Conservation (phyloP, 2,888 invertebrate species). For the Drosophila falleni region DNA sequence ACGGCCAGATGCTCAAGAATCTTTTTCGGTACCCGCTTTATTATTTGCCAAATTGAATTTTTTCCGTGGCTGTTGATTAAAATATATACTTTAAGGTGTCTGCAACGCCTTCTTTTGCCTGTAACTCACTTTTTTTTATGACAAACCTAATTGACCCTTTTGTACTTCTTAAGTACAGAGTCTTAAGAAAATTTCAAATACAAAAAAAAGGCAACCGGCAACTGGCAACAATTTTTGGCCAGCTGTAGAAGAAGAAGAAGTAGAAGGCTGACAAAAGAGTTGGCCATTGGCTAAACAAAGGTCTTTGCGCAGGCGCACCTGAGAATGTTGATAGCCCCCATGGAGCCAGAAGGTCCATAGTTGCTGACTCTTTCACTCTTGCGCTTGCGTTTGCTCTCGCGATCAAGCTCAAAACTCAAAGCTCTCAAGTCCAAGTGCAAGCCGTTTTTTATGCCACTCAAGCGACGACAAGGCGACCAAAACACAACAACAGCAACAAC, state of each 20-base stretch:
- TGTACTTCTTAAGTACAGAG: background rate
- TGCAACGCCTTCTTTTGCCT: no score
- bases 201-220: conserved; percentile 1
- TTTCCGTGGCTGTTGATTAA: no score
- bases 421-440: conserved; percentile 73
- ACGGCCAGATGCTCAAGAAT: no score
- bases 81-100: no score
- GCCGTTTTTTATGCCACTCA: conserved; percentile 79
- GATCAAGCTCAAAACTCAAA: conserved; percentile 14
- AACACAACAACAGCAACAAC: conserved; percentile 45
- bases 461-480: conserved; percentile 63
- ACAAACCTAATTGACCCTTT: no score
- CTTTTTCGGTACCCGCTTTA: no score
- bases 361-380: conserved; percentile 3
- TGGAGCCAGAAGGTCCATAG: conserved; percentile 56
- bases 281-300: conserved; percentile 72
- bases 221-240: conserved; percentile 61
- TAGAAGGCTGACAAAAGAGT: conserved; percentile 46
- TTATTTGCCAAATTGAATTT: no score
- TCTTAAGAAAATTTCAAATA: background rate
- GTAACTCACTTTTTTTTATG: no score
- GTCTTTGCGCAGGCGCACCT: conserved; percentile 80
- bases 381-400: conserved; percentile 4
- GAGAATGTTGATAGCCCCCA: conserved; percentile 85
- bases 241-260: conserved; percentile 46